These are phyloP conservation scores for Trichacis sp. DNA, from an alignment of 2,888 invertebrate species.

Conservation along the genomic window DNA sequence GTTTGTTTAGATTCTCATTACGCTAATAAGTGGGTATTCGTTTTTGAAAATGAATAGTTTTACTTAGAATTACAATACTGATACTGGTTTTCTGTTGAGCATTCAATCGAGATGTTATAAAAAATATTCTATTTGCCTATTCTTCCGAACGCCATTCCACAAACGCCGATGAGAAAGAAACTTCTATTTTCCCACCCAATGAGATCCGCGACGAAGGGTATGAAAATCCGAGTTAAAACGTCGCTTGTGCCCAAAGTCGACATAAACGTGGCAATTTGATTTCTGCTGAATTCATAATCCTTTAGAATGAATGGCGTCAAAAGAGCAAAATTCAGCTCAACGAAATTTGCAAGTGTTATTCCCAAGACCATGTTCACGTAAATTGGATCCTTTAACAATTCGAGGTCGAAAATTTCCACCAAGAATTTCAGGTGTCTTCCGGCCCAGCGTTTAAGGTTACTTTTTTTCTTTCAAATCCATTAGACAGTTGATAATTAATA, in stretches of 20 bases:
- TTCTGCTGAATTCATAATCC: constrained; percentile 75
- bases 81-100: too few species aligned
- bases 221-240: constrained; percentile 75
- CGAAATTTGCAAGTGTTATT: constrained; percentile 78
- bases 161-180: constrained; percentile 78
- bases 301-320: constrained; percentile 80
- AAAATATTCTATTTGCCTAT: constrained; percentile 69
- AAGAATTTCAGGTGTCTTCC: constrained; percentile 71
- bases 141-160: constrained; percentile 77
- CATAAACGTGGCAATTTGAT: constrained; percentile 78
- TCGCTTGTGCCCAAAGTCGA: constrained; percentile 78
- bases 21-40: too few species aligned
- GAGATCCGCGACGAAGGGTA: constrained; percentile 78
- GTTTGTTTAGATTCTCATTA: too few species aligned
- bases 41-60: too few species aligned
- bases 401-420: constrained; percentile 78
- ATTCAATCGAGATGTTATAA: too few species aligned
- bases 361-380: constrained; percentile 80
- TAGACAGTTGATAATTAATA: constrained; percentile 17
- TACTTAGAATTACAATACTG: too few species aligned
- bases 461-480: constrained; percentile 16
- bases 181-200: constrained; percentile 79
- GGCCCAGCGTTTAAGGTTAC: constrained; percentile 27
- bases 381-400: constrained; percentile 77
- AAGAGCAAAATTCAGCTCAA: constrained; percentile 80